Base-by-base conservation (phyloP, 2,888 invertebrate genomes). In the Nymphalis polychloros region DNA sequence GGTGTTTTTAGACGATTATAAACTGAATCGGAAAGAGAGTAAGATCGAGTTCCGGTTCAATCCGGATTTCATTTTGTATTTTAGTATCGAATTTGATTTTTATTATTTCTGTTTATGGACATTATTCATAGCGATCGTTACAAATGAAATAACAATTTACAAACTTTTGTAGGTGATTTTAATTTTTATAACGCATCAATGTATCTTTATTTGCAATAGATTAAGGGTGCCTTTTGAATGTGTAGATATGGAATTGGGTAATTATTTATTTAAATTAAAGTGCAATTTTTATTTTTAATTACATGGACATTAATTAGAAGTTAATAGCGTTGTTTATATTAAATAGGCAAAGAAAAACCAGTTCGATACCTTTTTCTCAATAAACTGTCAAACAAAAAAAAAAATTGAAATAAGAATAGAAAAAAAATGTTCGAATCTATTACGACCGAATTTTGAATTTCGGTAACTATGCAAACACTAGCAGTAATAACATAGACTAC, bases 101-200 rank as follows among this genome's bases (percentile, higher is more conserved):
- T 83, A 83, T 84, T 83, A 83, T 83, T 84, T 78, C 77, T 78
- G 77, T 82, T 84, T 79, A 81, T 79, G 78, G 76, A 70, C 75
- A 77, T 80, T 80, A 81, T 79, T 80, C 78, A 74, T 77, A 76
- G 75, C 70, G 71, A 69, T 72, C 69, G 64, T 69, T 72, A 59
- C 52, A 47, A 65, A 67, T 31, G 55, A 61, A 70, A 70, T 63
- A 57, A 63, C 61, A 31, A 63, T 72, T 67, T 67, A 63, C 16
- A 61, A 50, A 27, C 16, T 55, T 61, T 35, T 59, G 23, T 53
- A 55, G 20, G 16, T 19, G 19, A 41, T 31, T 55, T 27, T 10
- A 16, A 27, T 31, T 55, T 55, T 31, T 27, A 16, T 55, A 23
- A 1, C 17, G 27, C n/a, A n/a, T 31, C 23, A 3, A 13, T 13